A percentile compares a stretch with the other conserved stretches of the same genome.
Evolutionary conservation across 2,888 invertebrate genomes (phyloP).

Genomic region (Allophyes oxyacanthae): DNA sequence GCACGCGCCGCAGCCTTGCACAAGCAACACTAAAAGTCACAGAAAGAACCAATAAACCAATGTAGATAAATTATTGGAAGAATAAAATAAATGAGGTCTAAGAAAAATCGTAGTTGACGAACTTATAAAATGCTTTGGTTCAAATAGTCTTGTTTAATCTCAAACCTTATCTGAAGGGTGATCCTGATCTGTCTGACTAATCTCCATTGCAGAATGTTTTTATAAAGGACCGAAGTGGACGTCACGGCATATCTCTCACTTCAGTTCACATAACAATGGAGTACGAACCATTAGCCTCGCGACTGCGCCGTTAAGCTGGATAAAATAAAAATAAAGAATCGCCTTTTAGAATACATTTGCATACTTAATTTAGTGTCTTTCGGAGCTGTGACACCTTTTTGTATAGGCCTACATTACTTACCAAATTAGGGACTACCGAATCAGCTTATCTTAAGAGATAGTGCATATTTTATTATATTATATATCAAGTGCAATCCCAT

Average conservation of each 20-base stretch:
- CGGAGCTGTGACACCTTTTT: too few species aligned
- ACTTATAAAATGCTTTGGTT: too few species aligned
- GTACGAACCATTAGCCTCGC: slow-evolving; percentile 78
- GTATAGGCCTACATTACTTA: too few species aligned
- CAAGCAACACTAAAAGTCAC: too few species aligned
- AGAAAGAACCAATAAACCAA: too few species aligned
- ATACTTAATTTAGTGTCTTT: slow-evolving; percentile 62
- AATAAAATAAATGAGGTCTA: too few species aligned
- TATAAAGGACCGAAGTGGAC: slow-evolving; percentile 75
- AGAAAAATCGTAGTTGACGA: too few species aligned
- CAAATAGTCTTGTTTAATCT: too few species aligned
- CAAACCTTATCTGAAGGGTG: slow-evolving; percentile 61
- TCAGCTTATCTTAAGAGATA: neutral
- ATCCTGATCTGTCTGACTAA: slow-evolving; percentile 64
- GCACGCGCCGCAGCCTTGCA: too few species aligned
- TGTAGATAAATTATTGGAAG: too few species aligned
- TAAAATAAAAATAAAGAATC: slow-evolving; percentile 73
- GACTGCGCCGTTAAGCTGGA: slow-evolving; percentile 69
- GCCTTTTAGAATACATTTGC: slow-evolving; percentile 70
- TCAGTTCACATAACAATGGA: slow-evolving; percentile 75
- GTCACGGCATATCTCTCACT: slow-evolving; percentile 79
- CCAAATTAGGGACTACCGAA: neutral
- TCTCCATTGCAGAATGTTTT: slow-evolving; percentile 63
- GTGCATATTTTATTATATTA: neutral
- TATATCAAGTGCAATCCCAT: neutral